phyloP scores from a whole-genome alignment of 2,113 vertebrate genomes.

The Chroicocephalus ridibundus region DNA sequence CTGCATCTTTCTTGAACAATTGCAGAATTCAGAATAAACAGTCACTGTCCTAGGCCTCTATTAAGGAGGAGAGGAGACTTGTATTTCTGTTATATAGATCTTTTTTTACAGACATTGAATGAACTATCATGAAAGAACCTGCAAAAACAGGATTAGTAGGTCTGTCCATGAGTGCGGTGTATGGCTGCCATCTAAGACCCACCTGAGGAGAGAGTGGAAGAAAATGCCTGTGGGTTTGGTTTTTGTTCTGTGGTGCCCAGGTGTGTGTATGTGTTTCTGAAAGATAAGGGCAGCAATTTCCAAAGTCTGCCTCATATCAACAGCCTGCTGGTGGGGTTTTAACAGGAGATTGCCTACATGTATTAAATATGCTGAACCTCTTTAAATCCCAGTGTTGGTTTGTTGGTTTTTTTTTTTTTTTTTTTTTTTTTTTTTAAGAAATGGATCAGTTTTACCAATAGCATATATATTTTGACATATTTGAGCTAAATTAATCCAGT shows the following conservation, averaged over 20 bases:
- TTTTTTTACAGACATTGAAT: background rate
- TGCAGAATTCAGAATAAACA: background rate
- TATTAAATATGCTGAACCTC: background rate
- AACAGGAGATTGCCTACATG: background rate
- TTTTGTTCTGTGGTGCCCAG: background rate
- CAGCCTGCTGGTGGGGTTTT: background rate
- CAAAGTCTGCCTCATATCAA: background rate
- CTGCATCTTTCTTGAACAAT: background rate
- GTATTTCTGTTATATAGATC: background rate
- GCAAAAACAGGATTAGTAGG: background rate
- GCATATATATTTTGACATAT: rapidly evolving
- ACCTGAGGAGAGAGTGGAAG: background rate
- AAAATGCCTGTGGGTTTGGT: background rate
- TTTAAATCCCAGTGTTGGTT: background rate
- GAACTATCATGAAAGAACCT: background rate
- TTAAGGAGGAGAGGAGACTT: background rate
- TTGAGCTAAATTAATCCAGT: background rate
- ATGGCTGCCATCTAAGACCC: background rate
- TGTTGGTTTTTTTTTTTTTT: background rate
- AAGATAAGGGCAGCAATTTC: background rate
- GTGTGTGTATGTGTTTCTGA: background rate
- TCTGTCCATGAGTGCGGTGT: background rate
- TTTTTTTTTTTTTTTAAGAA: background rate
- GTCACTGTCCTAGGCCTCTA: background rate
- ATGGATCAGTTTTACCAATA: background rate